These are phyloP conservation scores for Melopsittacus undulatus DNA, from an alignment of 2,797 vertebrate species.

Conservation along the genomic window DNA sequence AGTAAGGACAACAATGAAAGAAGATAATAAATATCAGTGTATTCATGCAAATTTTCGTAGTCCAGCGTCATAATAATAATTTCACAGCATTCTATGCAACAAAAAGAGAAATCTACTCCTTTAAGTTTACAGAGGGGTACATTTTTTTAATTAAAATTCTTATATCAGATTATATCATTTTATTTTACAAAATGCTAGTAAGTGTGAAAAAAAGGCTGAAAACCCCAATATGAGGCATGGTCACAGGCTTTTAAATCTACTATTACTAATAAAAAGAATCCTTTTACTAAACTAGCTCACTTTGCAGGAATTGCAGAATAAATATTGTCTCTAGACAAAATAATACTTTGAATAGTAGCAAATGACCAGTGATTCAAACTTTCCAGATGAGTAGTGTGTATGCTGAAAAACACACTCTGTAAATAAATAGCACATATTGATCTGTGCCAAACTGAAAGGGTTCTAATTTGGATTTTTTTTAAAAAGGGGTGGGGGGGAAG, in stretches of 20 bases:
- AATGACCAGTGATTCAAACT: neutral
- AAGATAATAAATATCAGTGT: neutral
- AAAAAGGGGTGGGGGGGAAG: neutral
- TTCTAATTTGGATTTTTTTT: neutral
- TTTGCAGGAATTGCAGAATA: neutral
- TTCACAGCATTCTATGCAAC: neutral
- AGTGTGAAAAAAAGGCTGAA: neutral
- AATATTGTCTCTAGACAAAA: slow-evolving; percentile 30
- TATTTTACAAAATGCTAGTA: neutral
- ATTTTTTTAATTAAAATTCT: neutral
- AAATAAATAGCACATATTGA: neutral
- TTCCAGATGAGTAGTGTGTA: slow-evolving; percentile 38
- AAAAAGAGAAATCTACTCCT: neutral
- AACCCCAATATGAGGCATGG: neutral
- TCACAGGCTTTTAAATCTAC: neutral
- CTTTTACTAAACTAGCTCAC: neutral
- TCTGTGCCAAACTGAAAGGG: neutral
- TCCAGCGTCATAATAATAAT: neutral
- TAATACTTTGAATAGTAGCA: neutral
- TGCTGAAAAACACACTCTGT: neutral
- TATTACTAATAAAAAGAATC: neutral
- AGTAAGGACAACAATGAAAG: neutral
- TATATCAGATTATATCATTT: neutral
- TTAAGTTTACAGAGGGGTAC: neutral
- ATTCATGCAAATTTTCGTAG: neutral